Evolutionary conservation across 2,113 vertebrate species (phyloP).

Genomic region (Bufo bufo): DNA sequence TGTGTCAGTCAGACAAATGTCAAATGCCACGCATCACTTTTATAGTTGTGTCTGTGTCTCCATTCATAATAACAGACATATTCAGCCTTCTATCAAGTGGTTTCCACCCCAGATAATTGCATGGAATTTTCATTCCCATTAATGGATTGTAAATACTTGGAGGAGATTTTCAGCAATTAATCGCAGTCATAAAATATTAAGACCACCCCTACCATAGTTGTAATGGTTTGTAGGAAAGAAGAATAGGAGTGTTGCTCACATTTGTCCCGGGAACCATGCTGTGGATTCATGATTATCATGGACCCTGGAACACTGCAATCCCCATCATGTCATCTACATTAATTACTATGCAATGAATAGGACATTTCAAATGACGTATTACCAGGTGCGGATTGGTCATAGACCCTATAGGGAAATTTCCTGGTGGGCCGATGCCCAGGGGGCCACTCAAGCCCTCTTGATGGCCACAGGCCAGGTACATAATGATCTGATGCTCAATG

Average conservation of each 20-base stretch:
- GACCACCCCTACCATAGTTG: not conserved
- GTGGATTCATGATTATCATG: not conserved
- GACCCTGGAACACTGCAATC: not conserved
- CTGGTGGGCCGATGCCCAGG: no score
- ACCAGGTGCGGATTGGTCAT: no score
- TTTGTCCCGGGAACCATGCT: no score
- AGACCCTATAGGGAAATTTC: no score
- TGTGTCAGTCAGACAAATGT: slow-evolving; percentile 34
- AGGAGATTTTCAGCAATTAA: slow-evolving; percentile 31
- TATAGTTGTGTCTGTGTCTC: slow-evolving; percentile 44
- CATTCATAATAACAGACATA: slow-evolving; percentile 29
- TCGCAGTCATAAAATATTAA: slow-evolving; percentile 29
- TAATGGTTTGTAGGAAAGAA: not conserved
- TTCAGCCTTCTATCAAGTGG: slow-evolving; percentile 44
- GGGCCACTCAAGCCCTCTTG: no score
- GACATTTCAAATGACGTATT: no score
- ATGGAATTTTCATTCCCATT: slow-evolving; percentile 46
- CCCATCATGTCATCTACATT: not conserved
- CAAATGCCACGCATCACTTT: slow-evolving; percentile 35
- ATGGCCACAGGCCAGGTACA: no score
- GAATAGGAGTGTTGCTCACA: not conserved
- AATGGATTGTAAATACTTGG: slow-evolving; percentile 38
- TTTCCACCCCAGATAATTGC: slow-evolving; percentile 52
- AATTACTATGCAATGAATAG: no score
- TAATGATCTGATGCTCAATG: no score